A percentile compares a stretch with the other conserved stretches of the same genome.
phyloP scores from a whole-genome alignment of 2,113 vertebrate genomes.

The Erythrolamprus reginae region DNA sequence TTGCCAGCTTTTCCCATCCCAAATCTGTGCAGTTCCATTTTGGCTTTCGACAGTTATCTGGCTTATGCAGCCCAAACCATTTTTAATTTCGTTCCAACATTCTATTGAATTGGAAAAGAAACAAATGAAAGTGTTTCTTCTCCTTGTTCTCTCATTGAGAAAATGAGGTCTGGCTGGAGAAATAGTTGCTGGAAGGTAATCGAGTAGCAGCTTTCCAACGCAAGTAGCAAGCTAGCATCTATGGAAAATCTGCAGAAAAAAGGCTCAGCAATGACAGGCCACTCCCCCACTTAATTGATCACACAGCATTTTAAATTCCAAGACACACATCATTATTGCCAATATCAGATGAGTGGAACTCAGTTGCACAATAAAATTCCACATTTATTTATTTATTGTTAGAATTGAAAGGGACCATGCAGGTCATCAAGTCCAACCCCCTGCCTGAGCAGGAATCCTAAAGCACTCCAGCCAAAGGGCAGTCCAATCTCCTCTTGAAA shows the following conservation, averaged over 20 bases:
- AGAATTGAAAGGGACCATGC: too few species aligned
- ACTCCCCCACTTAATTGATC: neutral
- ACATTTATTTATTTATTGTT: too few species aligned
- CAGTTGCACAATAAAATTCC: neutral
- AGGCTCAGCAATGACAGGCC: neutral
- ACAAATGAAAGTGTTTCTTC: neutral
- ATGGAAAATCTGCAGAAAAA: neutral
- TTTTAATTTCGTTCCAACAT: neutral
- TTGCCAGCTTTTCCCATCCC: neutral
- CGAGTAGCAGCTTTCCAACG: neutral
- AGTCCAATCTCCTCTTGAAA: too few species aligned
- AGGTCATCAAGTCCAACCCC: too few species aligned
- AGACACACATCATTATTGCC: neutral
- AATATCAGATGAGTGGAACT: neutral
- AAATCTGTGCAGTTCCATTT: neutral
- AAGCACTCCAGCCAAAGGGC: too few species aligned
- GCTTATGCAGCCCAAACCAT: neutral
- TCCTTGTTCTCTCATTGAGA: neutral
- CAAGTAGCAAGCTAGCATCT: neutral
- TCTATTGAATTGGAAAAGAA: neutral
- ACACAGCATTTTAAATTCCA: neutral
- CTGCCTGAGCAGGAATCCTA: too few species aligned
- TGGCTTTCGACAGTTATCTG: neutral
- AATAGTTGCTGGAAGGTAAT: neutral
- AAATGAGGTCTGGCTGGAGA: neutral